Percentiles rank a stretch among this genome's conserved stretches.
phyloP scores from a whole-genome alignment of 2,888 invertebrate species.

The Chirona hameri region DNA sequence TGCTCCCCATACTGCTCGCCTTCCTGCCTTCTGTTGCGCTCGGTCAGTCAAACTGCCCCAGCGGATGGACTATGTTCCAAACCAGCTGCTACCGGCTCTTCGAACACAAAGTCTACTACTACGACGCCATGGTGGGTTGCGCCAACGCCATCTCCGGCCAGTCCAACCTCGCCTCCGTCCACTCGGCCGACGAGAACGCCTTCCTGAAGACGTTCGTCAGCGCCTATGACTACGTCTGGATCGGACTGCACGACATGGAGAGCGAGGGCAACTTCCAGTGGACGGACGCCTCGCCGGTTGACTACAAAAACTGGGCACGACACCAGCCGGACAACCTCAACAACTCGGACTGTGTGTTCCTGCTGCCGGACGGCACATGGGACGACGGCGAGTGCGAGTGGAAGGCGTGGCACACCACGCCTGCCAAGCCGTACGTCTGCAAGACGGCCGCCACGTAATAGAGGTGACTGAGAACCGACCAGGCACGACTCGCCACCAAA shows the following conservation, averaged over 20 bases:
- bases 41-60: neutral
- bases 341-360: constrained; percentile 12
- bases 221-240: neutral
- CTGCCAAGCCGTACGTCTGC: constrained; percentile 1
- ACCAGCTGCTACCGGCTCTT: neutral
- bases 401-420: neutral
- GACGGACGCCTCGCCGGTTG: neutral
- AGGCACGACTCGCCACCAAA: no score
- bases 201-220: neutral
- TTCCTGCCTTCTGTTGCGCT: neutral
- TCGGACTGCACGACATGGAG: neutral
- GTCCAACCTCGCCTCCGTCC: constrained; percentile 9
- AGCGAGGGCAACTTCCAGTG: neutral
- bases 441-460: neutral
- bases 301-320: neutral
- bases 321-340: constrained; percentile 22
- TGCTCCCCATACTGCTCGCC: neutral
- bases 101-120: neutral
- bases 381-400: constrained; percentile 8
- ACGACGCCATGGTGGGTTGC: neutral
- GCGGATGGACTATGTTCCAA: neutral
- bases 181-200: neutral
- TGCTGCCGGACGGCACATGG: neutral
- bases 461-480: no score
- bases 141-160: neutral